phyloP scores from a whole-genome alignment of 2,888 invertebrate species.

The Anticlea derivata region DNA sequence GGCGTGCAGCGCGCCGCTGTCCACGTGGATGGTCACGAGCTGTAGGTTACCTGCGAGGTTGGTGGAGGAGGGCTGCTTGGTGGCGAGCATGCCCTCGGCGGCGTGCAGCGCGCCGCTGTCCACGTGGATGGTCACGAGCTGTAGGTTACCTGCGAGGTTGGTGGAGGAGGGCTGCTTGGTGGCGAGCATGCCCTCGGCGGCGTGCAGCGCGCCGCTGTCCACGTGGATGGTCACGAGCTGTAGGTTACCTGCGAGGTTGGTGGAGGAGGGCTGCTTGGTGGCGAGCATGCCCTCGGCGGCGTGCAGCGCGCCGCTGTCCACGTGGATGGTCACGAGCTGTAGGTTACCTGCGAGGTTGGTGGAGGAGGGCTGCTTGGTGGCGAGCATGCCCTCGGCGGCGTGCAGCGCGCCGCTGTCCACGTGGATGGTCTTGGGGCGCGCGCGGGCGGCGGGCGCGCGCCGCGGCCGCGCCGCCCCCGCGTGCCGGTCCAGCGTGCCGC shows the following conservation, averaged over 20 bases:
- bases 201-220: no score
- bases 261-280: conserved; percentile 91
- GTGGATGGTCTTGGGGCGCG: conserved; percentile 95
- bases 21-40: no score
- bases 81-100: no score
- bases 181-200: no score
- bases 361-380: conserved; percentile 91
- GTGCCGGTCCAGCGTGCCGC: conserved; percentile 74
- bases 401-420: conserved; percentile 92
- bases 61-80: no score
- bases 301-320: conserved; percentile 91
- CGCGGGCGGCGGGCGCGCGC: conserved; percentile 85
- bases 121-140: no score
- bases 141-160: no score
- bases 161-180: no score
- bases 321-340: conserved; percentile 96
- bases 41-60: no score
- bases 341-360: conserved; percentile 92
- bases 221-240: no score
- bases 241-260: conserved; percentile 92
- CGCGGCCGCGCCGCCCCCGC: conserved; percentile 53
- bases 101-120: no score
- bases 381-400: conserved; percentile 89
- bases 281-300: conserved; percentile 90
- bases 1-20: no score